Evolutionary conservation across 35 echinoderm and acorn worm genomes (phyloP).

Genomic region (Hemicentrotus pulcherrimus): DNA sequence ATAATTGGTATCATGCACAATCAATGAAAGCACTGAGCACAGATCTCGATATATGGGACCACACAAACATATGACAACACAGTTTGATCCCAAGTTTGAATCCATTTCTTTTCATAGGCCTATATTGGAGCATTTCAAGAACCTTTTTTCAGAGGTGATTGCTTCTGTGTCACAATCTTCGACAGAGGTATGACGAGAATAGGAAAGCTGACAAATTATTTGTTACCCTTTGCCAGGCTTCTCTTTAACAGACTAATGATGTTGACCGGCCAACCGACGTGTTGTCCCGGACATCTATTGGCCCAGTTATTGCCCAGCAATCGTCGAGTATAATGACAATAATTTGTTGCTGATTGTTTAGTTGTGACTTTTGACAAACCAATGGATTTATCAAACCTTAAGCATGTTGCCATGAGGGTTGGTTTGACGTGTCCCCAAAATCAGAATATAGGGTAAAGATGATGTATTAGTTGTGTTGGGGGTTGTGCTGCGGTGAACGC

Average conservation of each 20-base stretch:
- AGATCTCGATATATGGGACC: too few species aligned
- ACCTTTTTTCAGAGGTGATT: too few species aligned
- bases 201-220: too few species aligned
- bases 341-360: conserved; percentile 33
- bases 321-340: conserved; percentile 16
- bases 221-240: too few species aligned
- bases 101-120: too few species aligned
- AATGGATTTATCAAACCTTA: neutral
- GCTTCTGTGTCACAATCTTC: too few species aligned
- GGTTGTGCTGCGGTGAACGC: neutral
- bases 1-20: too few species aligned
- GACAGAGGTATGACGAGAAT: too few species aligned
- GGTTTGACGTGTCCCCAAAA: neutral
- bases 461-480: neutral
- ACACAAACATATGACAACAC: too few species aligned
- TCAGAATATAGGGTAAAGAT: neutral
- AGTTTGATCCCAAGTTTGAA: too few species aligned
- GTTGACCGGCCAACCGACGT: neutral
- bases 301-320: conserved; percentile 13
- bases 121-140: too few species aligned
- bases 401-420: neutral
- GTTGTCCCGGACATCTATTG: neutral
- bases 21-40: too few species aligned
- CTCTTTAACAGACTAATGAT: neutral
- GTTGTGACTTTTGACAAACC: conserved; percentile 7